Conservation (phyloP, 2,888 invertebrate genomes). For the Nowickia ferox region DNA sequence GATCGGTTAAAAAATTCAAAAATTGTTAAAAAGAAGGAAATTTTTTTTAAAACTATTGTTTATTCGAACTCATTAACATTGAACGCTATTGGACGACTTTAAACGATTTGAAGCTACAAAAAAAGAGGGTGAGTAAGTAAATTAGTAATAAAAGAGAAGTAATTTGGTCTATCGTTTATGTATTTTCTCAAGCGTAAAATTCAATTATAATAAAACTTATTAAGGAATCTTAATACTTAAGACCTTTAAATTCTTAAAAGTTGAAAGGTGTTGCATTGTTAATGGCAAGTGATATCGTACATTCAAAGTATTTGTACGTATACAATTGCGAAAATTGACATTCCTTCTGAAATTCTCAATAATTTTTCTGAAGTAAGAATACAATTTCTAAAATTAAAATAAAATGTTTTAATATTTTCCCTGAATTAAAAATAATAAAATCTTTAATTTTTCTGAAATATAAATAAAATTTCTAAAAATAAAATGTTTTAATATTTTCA, state of each 20-base stretch:
- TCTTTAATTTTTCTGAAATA: too few species aligned
- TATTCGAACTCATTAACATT: not conserved
- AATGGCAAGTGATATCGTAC: not conserved
- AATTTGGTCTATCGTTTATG: not conserved
- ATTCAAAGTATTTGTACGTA: too few species aligned
- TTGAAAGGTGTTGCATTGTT: not conserved
- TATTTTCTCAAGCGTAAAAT: conserved; percentile 12
- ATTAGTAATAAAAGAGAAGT: conserved; percentile 2
- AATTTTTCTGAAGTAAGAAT: too few species aligned
- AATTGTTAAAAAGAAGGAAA: conserved; percentile 41
- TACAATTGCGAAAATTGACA: too few species aligned
- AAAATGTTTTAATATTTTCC: too few species aligned
- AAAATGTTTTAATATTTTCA: too few species aligned
- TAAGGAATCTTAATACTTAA: not conserved
- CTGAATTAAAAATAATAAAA: too few species aligned
- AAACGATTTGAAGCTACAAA: conserved; percentile 13
- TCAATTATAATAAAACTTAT: not conserved
- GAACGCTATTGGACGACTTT: conserved; percentile 9
- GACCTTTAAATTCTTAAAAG: not conserved
- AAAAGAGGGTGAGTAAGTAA: conserved; percentile 47
- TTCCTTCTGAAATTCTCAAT: too few species aligned
- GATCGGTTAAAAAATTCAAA: conserved; percentile 33
- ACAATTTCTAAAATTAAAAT: too few species aligned
- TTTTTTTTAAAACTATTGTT: conserved; percentile 3
- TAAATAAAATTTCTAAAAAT: too few species aligned